Evolutionary conservation across 1,140 invertebrate species (phyloP), one percentile per base, ranked within the genome.

Genomic region (Triops cancriformis): DNA sequence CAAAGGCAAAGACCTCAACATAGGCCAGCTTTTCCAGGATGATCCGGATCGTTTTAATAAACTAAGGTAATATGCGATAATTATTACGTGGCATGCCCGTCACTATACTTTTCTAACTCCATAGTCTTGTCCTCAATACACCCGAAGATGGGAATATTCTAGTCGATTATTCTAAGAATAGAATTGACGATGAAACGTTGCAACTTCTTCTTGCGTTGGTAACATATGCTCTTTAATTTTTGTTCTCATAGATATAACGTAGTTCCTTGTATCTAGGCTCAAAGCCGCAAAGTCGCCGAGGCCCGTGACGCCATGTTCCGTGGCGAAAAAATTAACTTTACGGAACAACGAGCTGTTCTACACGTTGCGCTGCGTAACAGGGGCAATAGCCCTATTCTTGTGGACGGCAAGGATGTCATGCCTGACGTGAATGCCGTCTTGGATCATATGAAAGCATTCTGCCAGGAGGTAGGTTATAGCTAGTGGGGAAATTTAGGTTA

Each of bases 301-400:
- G 93, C 94, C 18, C 88, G 96, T 81, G 89, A 95, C 87, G 92
- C 91, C 41, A 98, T 99, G 97, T 99, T 99, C 84, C 83, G 84
- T 80, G 98, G 97, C 42, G 88, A 95, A 82, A 96, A 95, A 83
- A 99, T 99, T 43, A 99, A 99, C 85, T 97, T 98, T 82, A 99
- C 98, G 1, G 98, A 99, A 86, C 89, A 95, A 82, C 88, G 97
- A 80, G 93, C 98, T 64, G 98, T 99, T 1, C 86, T 99, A 1
- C 98, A 99, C 84, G 89, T 93, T 72, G 98, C 98, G 23, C 87
- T 99, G 28, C 89, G 98, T 74, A 98, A 99, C 84, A 87, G 93
- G 72, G 87, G 88, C 73, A 93, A 93, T 83, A 89, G 90, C 0
- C 86, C 89, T 1, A 95, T 99, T 79, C 74, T 91, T 18, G 91